Percentiles rank a stretch among this genome's conserved stretches.
phyloP scores from a whole-genome alignment of 2,797 vertebrate species.

The Helarctos malayanus region DNA sequence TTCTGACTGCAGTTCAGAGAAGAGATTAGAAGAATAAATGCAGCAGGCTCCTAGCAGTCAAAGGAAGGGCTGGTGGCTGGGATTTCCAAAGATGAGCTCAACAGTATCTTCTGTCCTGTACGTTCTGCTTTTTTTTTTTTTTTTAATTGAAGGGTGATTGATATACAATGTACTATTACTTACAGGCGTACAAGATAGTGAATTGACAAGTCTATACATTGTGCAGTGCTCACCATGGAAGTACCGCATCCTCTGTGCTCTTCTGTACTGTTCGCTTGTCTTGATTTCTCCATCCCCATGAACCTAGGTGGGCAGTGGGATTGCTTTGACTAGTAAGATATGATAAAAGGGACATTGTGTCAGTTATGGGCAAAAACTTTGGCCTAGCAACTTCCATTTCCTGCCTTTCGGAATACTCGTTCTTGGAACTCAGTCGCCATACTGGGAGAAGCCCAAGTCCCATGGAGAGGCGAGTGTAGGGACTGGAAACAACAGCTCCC shows the following conservation, averaged over 20 bases:
- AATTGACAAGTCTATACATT: background rate
- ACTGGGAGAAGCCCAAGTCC: background rate
- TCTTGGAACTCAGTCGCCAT: background rate
- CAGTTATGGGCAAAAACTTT: too few relatives aligned
- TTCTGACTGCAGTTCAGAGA: background rate
- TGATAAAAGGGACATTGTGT: background rate
- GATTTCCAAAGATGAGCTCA: background rate
- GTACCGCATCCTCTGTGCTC: background rate
- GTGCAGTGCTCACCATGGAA: background rate
- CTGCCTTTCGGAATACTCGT: background rate
- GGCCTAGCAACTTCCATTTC: background rate
- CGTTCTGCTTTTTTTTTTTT: background rate
- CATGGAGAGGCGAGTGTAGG: background rate
- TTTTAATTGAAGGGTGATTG: background rate
- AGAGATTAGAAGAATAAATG: background rate
- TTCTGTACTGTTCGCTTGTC: background rate
- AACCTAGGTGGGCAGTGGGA: background rate
- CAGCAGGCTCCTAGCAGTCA: background rate
- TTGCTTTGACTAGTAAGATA: background rate
- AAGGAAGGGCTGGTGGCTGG: background rate
- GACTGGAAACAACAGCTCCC: background rate
- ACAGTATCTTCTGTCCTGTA: background rate
- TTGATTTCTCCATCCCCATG: too few relatives aligned
- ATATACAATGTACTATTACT: background rate
- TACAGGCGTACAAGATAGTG: background rate